phyloP scores from a whole-genome alignment of 2,888 invertebrate species.

The Sabellastarte sp. region DNA sequence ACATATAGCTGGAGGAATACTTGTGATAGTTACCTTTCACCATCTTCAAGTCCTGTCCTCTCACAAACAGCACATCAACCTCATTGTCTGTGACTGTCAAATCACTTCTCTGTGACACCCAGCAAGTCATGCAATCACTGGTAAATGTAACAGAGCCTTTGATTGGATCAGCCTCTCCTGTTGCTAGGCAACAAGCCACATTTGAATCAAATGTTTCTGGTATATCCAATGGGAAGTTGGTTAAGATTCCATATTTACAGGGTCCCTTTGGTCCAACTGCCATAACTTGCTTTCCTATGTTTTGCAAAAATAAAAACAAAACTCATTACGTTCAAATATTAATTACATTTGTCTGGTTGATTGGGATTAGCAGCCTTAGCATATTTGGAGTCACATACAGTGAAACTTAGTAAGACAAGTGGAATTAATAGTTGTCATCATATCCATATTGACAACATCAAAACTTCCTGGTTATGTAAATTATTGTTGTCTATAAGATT shows the following conservation, averaged over 20 bases:
- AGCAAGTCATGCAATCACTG: constrained; percentile 28
- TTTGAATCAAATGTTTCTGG: not conserved
- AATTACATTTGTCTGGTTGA: too few species aligned
- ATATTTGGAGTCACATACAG: too few species aligned
- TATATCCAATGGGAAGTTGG: constrained; percentile 19
- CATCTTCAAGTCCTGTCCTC: constrained; percentile 19
- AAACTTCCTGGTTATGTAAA: too few species aligned
- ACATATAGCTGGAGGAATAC: too few species aligned
- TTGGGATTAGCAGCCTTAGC: too few species aligned
- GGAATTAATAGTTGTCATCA: too few species aligned
- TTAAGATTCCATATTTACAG: constrained; percentile 36
- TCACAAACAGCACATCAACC: constrained; percentile 19
- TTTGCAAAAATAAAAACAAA: not conserved
- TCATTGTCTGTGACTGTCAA: constrained; percentile 33
- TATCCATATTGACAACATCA: too few species aligned
- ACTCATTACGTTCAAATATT: too few species aligned
- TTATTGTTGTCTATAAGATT: too few species aligned
- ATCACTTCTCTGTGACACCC: constrained; percentile 25
- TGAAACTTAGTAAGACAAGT: too few species aligned
- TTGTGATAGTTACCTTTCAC: constrained; percentile 22
- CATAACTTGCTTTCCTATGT: constrained; percentile 14
- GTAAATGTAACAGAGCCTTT: constrained; percentile 18
- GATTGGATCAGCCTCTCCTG: constrained; percentile 18
- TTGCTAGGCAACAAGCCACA: constrained; percentile 27
- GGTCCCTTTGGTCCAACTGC: constrained; percentile 38